These are phyloP conservation scores for Aphidius colemani DNA, from an alignment of 2,888 invertebrate species.

Conservation along the genomic window DNA sequence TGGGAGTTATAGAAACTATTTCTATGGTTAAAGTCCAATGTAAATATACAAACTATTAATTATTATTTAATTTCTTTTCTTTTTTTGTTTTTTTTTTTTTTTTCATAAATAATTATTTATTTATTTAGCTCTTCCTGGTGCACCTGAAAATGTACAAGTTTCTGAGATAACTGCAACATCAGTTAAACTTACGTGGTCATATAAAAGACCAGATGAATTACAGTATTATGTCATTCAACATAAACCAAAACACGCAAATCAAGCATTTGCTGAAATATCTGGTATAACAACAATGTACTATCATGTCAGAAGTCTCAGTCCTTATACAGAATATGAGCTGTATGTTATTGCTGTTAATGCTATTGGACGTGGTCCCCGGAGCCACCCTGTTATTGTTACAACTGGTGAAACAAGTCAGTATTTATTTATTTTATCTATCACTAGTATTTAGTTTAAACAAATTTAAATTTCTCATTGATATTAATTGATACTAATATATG, in stretches of 20 bases:
- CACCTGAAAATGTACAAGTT: slow-evolving; percentile 86
- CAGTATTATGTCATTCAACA: slow-evolving; percentile 96
- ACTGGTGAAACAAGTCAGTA: slow-evolving; percentile 95
- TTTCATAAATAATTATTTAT: too few species aligned
- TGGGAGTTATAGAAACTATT: slow-evolving; percentile 87
- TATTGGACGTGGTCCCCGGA: slow-evolving; percentile 90
- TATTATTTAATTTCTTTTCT: too few species aligned
- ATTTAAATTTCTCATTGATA: background rate
- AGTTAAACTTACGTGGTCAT: slow-evolving; percentile 91
- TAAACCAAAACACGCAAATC: slow-evolving; percentile 91
- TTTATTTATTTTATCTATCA: slow-evolving; percentile 16
- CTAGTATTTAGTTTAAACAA: background rate
- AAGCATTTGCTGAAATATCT: slow-evolving; percentile 90
- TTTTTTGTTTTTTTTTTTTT: too few species aligned
- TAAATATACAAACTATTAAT: slow-evolving; percentile 62
- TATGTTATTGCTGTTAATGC: slow-evolving; percentile 94
- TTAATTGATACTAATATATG: background rate
- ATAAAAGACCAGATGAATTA: slow-evolving; percentile 86
- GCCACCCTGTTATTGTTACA: slow-evolving; percentile 85
- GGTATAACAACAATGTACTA: slow-evolving; percentile 93
- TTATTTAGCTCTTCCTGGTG: slow-evolving; percentile 80
- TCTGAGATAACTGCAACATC: slow-evolving; percentile 94
- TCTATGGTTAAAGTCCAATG: slow-evolving; percentile 95
- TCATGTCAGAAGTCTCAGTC: slow-evolving; percentile 85
- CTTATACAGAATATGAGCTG: slow-evolving; percentile 96